Evolutionary conservation across 35 echinoderm and acorn worm genomes (phyloP).

Genomic region (Heliocidaris tuberculata): DNA sequence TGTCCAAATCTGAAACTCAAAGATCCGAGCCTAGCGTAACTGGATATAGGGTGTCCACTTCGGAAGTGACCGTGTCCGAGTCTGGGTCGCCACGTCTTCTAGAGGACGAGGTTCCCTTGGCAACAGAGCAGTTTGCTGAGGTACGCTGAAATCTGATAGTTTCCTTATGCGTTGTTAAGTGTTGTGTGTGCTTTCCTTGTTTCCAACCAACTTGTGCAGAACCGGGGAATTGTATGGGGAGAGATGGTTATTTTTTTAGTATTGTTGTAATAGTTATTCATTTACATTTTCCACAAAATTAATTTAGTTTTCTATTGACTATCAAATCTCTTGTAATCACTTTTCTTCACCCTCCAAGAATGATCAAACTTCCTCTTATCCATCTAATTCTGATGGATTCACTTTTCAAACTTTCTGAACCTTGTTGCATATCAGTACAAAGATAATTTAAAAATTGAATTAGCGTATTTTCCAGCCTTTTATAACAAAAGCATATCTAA

Average conservation of each 20-base stretch:
- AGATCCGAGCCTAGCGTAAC: conserved; percentile 31
- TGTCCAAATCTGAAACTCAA: conserved; percentile 46
- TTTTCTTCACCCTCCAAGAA: neutral
- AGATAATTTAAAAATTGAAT: neutral
- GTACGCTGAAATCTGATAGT: conserved; percentile 60
- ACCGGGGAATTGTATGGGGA: neutral
- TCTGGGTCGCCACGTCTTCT: conserved; percentile 60
- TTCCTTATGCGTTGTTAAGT: conserved; percentile 23
- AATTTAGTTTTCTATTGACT: neutral
- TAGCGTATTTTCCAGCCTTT: neutral
- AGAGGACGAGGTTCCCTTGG: conserved; percentile 62
- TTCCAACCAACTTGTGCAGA: neutral
- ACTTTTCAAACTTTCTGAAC: neutral
- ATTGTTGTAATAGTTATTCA: neutral
- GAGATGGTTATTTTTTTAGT: neutral
- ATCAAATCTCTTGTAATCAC: neutral
- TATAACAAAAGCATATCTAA: neutral
- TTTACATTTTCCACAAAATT: neutral
- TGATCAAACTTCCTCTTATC: neutral
- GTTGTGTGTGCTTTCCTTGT: neutral
- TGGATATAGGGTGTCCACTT: conserved; percentile 29
- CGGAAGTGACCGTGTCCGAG: conserved; percentile 89
- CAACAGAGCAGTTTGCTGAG: conserved; percentile 71
- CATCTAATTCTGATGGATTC: neutral
- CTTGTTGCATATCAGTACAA: no score